Conservation (phyloP, 2,888 invertebrate species). For the Lasiommata megera region DNA sequence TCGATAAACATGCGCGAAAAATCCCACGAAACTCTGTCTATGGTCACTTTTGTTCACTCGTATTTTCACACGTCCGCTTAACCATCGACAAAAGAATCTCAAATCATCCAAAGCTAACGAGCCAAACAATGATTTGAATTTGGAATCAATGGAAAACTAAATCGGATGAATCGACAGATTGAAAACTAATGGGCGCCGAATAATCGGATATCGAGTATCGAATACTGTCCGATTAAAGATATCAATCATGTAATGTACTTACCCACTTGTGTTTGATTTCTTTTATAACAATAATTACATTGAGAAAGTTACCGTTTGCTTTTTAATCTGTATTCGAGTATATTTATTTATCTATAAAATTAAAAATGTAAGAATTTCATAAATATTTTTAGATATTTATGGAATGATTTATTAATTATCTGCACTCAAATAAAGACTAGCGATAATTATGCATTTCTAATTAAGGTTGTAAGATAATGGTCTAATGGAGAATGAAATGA, state of each 20-base stretch:
- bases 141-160: slow-evolving; percentile 67
- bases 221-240: slow-evolving; percentile 50
- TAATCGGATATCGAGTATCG: slow-evolving; percentile 39
- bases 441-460: too few relatives aligned
- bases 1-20: slow-evolving; percentile 18
- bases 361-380: too few relatives aligned
- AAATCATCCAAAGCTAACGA: slow-evolving; percentile 53
- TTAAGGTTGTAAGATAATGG: too few relatives aligned
- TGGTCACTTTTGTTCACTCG: slow-evolving; percentile 24
- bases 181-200: slow-evolving; percentile 35
- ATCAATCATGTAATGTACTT: slow-evolving; percentile 46
- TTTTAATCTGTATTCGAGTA: slow-evolving; percentile 24
- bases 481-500: too few relatives aligned
- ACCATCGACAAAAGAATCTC: slow-evolving; percentile 52
- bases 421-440: too few relatives aligned
- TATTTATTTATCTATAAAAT: neutral
- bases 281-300: slow-evolving; percentile 49
- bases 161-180: slow-evolving; percentile 70
- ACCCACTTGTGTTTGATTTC: slow-evolving; percentile 41
- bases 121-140: slow-evolving; percentile 61
- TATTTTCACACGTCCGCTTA: slow-evolving; percentile 54
- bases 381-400: too few relatives aligned
- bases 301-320: slow-evolving; percentile 46
- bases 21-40: slow-evolving; percentile 24
- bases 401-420: too few relatives aligned